A percentile compares a stretch with the other conserved stretches of the same genome.
Evolutionary conservation across 2,113 vertebrate species (phyloP).

Genomic region (Nettapus auritus): DNA sequence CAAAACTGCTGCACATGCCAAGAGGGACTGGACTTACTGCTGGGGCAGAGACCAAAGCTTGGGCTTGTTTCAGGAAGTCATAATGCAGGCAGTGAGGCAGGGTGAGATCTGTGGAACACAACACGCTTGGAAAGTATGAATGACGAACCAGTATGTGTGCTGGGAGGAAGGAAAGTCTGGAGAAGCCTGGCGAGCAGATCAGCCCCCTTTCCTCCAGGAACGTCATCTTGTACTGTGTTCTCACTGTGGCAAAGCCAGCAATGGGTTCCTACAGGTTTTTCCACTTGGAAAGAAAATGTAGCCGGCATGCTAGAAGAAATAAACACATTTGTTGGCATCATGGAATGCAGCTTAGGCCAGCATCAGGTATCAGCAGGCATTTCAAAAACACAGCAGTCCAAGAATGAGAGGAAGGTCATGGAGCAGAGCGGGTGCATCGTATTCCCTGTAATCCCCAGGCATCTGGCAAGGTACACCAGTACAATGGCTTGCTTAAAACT

Average conservation of each 20-base stretch:
- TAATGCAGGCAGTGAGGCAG: background rate
- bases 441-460: background rate
- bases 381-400: background rate
- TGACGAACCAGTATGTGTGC: background rate
- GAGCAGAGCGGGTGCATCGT: fast-evolving
- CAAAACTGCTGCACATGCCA: background rate
- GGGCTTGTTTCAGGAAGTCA: background rate
- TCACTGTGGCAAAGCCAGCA: background rate
- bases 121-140: background rate
- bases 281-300: background rate
- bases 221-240: background rate
- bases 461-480: background rate
- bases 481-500: background rate
- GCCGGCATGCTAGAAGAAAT: background rate
- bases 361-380: background rate
- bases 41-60: background rate
- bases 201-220: background rate
- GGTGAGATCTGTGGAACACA: background rate
- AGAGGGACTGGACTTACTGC: background rate
- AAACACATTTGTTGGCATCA: background rate
- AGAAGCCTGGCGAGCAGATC: background rate
- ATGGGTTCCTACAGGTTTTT: background rate
- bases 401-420: background rate
- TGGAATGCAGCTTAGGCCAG: background rate
- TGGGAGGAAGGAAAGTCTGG: background rate